A percentile compares a stretch with the other conserved stretches of the same genome.
Evolutionary conservation across 92 coral and sea anemone genomes (phyloP).

Genomic region (Porites divaricata): DNA sequence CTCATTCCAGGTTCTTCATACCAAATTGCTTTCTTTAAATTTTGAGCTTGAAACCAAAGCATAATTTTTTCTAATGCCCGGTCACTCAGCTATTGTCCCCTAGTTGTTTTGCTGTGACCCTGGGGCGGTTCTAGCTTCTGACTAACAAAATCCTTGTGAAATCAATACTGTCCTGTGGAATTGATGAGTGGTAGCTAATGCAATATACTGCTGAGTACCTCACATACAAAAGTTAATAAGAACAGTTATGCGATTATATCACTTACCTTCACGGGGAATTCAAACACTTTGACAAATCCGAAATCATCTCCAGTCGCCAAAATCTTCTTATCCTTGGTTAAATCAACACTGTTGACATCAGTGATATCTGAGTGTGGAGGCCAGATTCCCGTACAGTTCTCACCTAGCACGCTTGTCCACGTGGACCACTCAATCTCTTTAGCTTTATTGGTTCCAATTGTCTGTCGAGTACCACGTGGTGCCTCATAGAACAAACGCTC

Average conservation of each 20-base stretch:
- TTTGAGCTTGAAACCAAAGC: too few species aligned
- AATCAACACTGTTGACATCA: conserved; percentile 91
- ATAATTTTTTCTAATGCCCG: too few species aligned
- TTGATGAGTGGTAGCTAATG: too few species aligned
- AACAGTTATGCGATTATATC: neutral
- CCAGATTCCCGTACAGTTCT: conserved; percentile 91
- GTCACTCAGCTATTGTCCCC: too few species aligned
- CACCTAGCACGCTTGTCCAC: conserved; percentile 96
- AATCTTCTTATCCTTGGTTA: conserved; percentile 84
- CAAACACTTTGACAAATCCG: conserved; percentile 96
- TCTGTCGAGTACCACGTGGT: conserved; percentile 95
- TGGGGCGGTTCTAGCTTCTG: too few species aligned
- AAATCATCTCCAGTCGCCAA: conserved; percentile 99
- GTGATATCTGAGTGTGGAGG: conserved; percentile 98
- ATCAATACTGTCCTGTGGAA: too few species aligned
- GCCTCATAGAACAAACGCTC: conserved; percentile 98
- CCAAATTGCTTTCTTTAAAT: too few species aligned
- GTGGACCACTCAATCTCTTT: conserved; percentile 92
- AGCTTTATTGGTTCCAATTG: conserved; percentile 77
- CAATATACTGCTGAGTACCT: too few species aligned
- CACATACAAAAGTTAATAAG: too few species aligned
- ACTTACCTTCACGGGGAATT: conserved; percentile 92
- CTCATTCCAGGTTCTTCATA: too few species aligned
- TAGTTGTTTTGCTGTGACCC: too few species aligned
- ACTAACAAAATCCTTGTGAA: too few species aligned